Evolutionary conservation across 2,888 invertebrate species (phyloP), one percentile per base, ranked within the genome.

Genomic region (Amphipoea oculea): DNA sequence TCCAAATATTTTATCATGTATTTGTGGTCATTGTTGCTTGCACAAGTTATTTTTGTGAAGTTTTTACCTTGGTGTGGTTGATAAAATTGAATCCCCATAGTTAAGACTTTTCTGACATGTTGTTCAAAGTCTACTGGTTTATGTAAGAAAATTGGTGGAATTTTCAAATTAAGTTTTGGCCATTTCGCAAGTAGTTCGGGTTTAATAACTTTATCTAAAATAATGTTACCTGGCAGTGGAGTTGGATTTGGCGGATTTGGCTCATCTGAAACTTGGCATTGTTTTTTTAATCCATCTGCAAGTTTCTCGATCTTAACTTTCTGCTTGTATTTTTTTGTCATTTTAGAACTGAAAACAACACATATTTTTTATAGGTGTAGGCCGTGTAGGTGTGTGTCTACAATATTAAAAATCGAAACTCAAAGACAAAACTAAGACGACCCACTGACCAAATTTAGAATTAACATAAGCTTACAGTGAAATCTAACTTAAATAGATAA

Each of bases 101-200:
- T 70, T 4, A 94, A 77, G 65, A 95, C 60, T 73, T 92, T 91
- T 36, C 76, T 82, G 3, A 92, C 90, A 87, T 94, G 92, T 36
- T 87, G 67, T 72, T 82, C 75, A 69, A 90, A 82, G 14, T 81
- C 85, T 11, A 82, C 76, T 48, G 93, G 93, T 86, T 90, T 88
- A 77, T 94, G 95, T 78, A 95, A 83, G 83, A 94, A 94, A 83
- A 95, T 90, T 1, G 92, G 90, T 29, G 95, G 94, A 60, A 93
- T 89, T 85, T 90, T 92, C 0, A 78, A 71, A 79, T 89, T 92
- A 11, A 90, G 82, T 86, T 87, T 91, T 23, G 94, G 94, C 93
- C 94, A 95, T 78, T 91, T 89, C 0, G 81, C 68, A 9, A 89
- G 66, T 5, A 92, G 62, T 6, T 83, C 75, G 29, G 78, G 85